A percentile compares a stretch with the other conserved stretches of the same genome.
These are phyloP conservation scores for Urocynchramus pylzowi DNA, from an alignment of 2,113 vertebrate genomes.

Conservation along the genomic window DNA sequence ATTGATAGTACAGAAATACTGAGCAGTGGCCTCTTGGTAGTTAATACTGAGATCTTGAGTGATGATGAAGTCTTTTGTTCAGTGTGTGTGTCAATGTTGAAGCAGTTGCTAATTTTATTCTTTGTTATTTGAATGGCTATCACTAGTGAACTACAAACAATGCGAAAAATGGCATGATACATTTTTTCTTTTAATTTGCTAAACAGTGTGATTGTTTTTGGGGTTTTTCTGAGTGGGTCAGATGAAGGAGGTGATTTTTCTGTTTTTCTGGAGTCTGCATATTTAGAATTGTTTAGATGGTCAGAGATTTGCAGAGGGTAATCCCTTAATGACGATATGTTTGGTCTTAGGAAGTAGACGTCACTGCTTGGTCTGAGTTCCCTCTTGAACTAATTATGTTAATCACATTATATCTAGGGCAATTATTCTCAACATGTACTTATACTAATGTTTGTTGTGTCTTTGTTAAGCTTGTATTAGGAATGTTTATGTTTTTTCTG, in stretches of 20 bases:
- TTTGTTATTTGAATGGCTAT: background rate
- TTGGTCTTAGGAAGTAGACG: background rate
- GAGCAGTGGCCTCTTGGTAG: background rate
- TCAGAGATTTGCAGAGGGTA: background rate
- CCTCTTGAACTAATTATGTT: constrained; percentile 13
- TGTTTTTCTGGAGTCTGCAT: background rate
- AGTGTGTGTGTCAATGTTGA: background rate
- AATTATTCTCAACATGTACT: background rate
- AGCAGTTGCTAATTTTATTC: background rate
- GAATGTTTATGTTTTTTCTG: background rate
- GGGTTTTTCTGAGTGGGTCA: background rate
- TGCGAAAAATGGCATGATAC: background rate
- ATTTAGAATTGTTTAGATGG: background rate
- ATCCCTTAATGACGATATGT: background rate
- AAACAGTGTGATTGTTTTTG: background rate
- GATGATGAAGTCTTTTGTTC: background rate
- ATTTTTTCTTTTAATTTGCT: background rate
- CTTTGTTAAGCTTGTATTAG: background rate
- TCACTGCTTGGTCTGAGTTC: background rate
- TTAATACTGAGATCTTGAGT: background rate
- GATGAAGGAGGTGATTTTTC: background rate
- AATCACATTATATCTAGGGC: background rate
- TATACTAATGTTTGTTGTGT: background rate
- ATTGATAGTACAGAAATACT: background rate
- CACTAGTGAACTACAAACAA: background rate